Evolutionary conservation across 2,888 invertebrate species (phyloP).

Genomic region (Pristionchus maxplancki): DNA sequence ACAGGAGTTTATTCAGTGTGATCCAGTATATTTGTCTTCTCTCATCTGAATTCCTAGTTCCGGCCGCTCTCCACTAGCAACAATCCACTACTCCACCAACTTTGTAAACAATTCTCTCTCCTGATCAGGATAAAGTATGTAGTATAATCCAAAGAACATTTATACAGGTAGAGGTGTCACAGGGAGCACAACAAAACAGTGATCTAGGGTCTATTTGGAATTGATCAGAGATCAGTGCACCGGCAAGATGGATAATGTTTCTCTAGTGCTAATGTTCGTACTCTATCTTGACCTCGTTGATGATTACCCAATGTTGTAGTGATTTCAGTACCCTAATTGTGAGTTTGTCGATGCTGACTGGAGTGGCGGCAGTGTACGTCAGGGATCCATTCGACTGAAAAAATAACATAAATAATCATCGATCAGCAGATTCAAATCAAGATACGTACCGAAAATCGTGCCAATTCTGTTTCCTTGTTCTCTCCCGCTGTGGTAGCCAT

Average conservation of each 20-base stretch:
- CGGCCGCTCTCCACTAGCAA: background rate
- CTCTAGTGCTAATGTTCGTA: background rate
- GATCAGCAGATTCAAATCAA: background rate
- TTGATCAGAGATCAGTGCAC: background rate
- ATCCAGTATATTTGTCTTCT: constrained; percentile 40
- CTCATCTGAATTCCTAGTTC: background rate
- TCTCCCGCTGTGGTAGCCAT: background rate
- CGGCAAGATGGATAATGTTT: background rate
- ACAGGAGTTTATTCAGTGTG: constrained; percentile 43
- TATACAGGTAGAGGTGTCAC: background rate
- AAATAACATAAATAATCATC: background rate
- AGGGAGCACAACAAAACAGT: background rate
- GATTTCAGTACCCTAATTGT: background rate
- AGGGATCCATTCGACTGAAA: background rate
- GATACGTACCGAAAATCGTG: background rate
- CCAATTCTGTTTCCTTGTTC: background rate
- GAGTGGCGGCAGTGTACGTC: background rate
- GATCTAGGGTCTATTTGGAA: background rate
- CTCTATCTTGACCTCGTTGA: constrained; percentile 26
- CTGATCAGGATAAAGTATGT: constrained; percentile 28
- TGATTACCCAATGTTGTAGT: constrained; percentile 43
- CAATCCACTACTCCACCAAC: background rate
- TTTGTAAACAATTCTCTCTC: constrained; percentile 28
- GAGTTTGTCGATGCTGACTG: background rate
- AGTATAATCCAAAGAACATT: constrained; percentile 23